These are phyloP conservation scores for Julus scandinavius DNA, from an alignment of 2,888 invertebrate genomes.

Conservation along the genomic window DNA sequence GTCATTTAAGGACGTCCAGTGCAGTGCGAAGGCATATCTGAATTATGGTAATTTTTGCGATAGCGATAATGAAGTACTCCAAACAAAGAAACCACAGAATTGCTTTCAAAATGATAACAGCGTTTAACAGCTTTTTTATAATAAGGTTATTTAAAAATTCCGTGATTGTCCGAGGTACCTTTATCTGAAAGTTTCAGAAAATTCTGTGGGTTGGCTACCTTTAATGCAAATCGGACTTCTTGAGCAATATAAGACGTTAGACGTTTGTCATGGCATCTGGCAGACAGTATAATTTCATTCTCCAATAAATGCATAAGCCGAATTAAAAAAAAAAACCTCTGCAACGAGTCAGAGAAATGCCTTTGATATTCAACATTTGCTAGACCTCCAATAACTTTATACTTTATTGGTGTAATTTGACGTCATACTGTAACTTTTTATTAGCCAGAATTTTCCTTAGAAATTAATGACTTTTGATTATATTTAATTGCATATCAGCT, in stretches of 20 bases:
- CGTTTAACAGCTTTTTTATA: slow-evolving; percentile 36
- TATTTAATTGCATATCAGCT: slow-evolving; percentile 37
- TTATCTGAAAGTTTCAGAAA: slow-evolving; percentile 39
- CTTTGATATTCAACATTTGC: neutral
- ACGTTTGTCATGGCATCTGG: neutral
- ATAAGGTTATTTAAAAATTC: slow-evolving; percentile 40
- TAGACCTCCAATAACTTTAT: neutral
- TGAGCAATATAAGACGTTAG: neutral
- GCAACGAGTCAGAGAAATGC: neutral
- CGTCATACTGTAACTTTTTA: slow-evolving; percentile 26
- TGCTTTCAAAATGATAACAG: slow-evolving; percentile 31
- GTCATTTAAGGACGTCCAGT: slow-evolving; percentile 43
- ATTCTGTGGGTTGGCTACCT: slow-evolving; percentile 36
- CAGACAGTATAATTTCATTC: slow-evolving; percentile 34
- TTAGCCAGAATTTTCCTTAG: neutral
- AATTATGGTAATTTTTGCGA: slow-evolving; percentile 8
- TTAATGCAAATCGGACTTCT: slow-evolving; percentile 29
- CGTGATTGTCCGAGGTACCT: neutral
- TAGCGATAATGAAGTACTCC: slow-evolving; percentile 35
- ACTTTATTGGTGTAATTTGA: slow-evolving; percentile 44
- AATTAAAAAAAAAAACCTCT: neutral
- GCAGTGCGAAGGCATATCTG: slow-evolving; percentile 10
- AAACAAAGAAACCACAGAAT: slow-evolving; percentile 28
- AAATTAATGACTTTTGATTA: slow-evolving; percentile 43
- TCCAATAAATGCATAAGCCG: slow-evolving; percentile 42